Percentiles rank a stretch among this genome's conserved stretches.
Conservation (phyloP, 2,888 invertebrate species). For the Furcula furcula region DNA sequence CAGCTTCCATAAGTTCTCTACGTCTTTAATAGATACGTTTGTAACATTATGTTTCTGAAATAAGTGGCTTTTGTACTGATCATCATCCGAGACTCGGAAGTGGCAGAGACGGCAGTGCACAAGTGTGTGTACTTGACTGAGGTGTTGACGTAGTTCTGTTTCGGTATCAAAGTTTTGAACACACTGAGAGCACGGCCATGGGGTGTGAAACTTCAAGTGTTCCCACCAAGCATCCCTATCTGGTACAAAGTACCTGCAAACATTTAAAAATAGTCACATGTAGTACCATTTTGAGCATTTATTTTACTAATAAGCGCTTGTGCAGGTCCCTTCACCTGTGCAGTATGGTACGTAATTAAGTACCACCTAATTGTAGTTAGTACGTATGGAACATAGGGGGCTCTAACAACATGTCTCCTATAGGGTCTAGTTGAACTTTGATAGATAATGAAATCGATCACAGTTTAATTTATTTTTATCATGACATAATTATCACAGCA, state of each 20-base stretch:
- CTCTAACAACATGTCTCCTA: no score
- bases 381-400: no score
- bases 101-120: slow-evolving; percentile 73
- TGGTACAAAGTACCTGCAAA: slow-evolving; percentile 69
- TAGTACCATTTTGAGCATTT: no score
- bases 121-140: slow-evolving; percentile 54
- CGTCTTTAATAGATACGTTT: slow-evolving; percentile 49
- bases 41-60: slow-evolving; percentile 66
- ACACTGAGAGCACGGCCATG: slow-evolving; percentile 76
- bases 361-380: no score
- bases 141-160: slow-evolving; percentile 51
- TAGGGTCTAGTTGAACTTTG: no score
- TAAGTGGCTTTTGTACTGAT: slow-evolving; percentile 61
- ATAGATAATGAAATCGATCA: no score
- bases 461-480: no score
- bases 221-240: slow-evolving; percentile 60
- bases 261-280: no score
- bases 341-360: no score
- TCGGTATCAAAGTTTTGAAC: slow-evolving; percentile 55
- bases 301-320: no score
- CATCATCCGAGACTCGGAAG: slow-evolving; percentile 61
- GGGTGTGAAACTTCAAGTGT: slow-evolving; percentile 65
- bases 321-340: no score
- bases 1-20: slow-evolving; percentile 58
- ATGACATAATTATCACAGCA: no score